A percentile compares a stretch with the other conserved stretches of the same genome.
These are phyloP conservation scores for Pycnomerus fuliginosus DNA, from an alignment of 2,888 invertebrate genomes.

Conservation along the genomic window DNA sequence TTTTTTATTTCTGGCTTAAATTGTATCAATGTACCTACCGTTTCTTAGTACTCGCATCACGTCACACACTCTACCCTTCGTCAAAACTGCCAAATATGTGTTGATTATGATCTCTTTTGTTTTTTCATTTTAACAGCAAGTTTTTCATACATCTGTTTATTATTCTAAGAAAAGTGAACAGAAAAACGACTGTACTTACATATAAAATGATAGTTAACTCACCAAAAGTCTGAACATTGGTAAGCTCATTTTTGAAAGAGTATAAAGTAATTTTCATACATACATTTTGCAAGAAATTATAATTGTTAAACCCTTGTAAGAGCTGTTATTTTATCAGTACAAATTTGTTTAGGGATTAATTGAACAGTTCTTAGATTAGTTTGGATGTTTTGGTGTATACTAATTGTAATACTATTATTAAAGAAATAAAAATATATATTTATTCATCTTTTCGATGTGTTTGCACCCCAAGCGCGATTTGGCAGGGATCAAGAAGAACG, in stretches of 20 bases:
- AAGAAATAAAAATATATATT: constrained; percentile 44
- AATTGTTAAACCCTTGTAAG: constrained; percentile 36
- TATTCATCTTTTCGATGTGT: no score
- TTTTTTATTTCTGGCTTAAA: constrained; percentile 16
- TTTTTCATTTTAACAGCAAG: no score
- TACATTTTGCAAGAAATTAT: constrained; percentile 37
- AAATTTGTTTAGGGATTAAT: constrained; percentile 46
- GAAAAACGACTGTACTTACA: constrained; percentile 32
- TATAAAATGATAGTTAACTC: constrained; percentile 30
- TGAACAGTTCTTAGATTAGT: constrained; percentile 44
- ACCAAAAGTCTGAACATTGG: constrained; percentile 44
- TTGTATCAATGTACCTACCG: no score
- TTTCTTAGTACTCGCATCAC: no score
- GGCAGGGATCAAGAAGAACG: no score
- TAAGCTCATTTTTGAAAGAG: constrained; percentile 41
- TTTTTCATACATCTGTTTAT: no score
- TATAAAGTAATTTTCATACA: constrained; percentile 23
- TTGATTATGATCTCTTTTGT: no score
- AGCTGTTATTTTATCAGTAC: constrained; percentile 46
- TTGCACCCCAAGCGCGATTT: no score
- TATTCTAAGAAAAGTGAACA: no score
- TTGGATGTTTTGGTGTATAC: constrained; percentile 52
- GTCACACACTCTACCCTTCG: no score
- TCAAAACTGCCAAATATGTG: no score
- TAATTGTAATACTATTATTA: constrained; percentile 48